Conservation (phyloP, 2,797 vertebrate genomes). For the Iguana delicatissima region DNA sequence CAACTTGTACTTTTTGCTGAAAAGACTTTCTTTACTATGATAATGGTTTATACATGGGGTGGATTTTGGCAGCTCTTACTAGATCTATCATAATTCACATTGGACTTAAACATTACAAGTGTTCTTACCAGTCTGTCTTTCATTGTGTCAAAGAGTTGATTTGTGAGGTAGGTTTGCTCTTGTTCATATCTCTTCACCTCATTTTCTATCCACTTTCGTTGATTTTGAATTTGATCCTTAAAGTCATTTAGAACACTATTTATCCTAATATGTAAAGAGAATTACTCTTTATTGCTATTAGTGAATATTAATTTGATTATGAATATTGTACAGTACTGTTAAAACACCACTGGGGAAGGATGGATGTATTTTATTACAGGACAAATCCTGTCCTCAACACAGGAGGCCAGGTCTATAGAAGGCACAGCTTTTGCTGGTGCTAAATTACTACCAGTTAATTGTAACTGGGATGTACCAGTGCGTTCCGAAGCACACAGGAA, state of each 20-base stretch:
- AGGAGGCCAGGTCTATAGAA: background rate
- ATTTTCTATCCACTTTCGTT: conserved; percentile 79
- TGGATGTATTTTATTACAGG: background rate
- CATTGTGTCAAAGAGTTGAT: conserved; percentile 71
- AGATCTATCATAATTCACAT: background rate
- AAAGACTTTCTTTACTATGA: background rate
- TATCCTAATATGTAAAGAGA: conserved; percentile 74
- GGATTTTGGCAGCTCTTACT: background rate
- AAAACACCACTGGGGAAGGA: background rate
- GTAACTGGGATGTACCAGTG: background rate
- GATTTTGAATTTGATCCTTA: conserved; percentile 75
- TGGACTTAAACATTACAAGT: background rate
- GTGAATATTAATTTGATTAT: conserved; percentile 12
- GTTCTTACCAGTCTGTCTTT: conserved; percentile 81
- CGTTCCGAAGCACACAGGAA: background rate
- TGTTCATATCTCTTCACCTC: conserved; percentile 74
- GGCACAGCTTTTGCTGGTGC: background rate
- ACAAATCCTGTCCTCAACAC: background rate
- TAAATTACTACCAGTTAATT: background rate
- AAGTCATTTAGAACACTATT: conserved; percentile 74
- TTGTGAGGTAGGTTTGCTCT: conserved; percentile 66
- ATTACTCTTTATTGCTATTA: conserved; percentile 27
- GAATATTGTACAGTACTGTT: background rate
- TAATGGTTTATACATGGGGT: background rate
- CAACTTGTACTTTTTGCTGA: background rate